Percentiles rank a stretch among this genome's conserved stretches.
Evolutionary conservation across 2,888 invertebrate species (phyloP).

Genomic region (Ennomos quercinarius): DNA sequence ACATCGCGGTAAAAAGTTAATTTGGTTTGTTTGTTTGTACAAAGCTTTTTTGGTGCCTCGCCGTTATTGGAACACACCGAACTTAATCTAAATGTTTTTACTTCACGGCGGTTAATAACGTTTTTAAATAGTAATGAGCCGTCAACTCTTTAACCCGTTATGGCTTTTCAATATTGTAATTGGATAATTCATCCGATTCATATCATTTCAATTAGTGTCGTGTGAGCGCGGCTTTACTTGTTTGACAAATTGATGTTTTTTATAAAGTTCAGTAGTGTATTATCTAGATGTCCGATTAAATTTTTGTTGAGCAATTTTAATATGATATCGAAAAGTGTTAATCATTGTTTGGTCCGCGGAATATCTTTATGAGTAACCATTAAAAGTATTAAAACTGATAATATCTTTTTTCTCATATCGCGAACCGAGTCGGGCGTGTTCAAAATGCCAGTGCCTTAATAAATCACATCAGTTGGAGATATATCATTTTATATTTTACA

Average conservation of each 20-base stretch:
- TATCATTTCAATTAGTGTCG: conserved; percentile 67
- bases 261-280: conserved; percentile 37
- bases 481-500: conserved; percentile 40
- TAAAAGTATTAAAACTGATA: conserved; percentile 30
- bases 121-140: conserved; percentile 62
- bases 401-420: conserved; percentile 33
- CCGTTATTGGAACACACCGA: conserved; percentile 49
- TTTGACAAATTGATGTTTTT: conserved; percentile 57
- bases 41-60: conserved; percentile 51
- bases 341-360: conserved; percentile 17
- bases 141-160: conserved; percentile 62
- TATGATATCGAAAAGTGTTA: conserved; percentile 15
- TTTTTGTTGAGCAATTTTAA: conserved; percentile 28
- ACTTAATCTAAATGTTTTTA: conserved; percentile 48
- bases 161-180: conserved; percentile 63
- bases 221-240: conserved; percentile 43
- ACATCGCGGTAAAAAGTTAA: conserved; percentile 58
- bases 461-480: conserved; percentile 63
- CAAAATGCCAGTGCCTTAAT: conserved; percentile 57
- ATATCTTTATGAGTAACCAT: conserved; percentile 30
- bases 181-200: conserved; percentile 67
- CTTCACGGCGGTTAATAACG: conserved; percentile 49
- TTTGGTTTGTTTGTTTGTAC: conserved; percentile 53
- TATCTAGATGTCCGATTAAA: conserved; percentile 25
- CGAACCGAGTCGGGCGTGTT: conserved; percentile 49